These are phyloP conservation scores for Himalopsyche anomala DNA, from an alignment of 2,888 invertebrate species.

Conservation along the genomic window DNA sequence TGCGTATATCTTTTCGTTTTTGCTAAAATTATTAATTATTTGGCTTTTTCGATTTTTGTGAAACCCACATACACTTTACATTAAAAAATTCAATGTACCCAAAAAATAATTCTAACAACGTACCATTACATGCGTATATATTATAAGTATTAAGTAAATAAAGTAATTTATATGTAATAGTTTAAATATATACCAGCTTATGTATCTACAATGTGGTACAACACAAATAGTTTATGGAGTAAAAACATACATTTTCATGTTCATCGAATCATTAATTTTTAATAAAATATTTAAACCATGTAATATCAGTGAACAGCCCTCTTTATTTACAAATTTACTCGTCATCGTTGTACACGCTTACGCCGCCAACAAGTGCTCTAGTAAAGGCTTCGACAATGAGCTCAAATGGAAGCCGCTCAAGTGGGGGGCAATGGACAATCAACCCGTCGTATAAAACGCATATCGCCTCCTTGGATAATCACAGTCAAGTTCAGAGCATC, in stretches of 20 bases:
- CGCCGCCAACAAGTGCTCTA: slow-evolving; percentile 37
- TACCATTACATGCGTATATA: no score
- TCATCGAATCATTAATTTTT: neutral
- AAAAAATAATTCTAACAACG: no score
- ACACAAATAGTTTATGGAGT: neutral
- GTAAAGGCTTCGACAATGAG: slow-evolving; percentile 35
- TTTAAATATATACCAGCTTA: no score
- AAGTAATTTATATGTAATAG: no score
- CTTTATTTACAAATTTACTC: neutral
- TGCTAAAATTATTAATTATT: no score
- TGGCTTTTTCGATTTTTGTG: no score
- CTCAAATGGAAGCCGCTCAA: slow-evolving; percentile 3
- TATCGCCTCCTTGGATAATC: slow-evolving; percentile 32
- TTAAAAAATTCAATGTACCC: no score
- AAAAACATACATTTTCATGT: slow-evolving; percentile 3
- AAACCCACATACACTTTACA: no score
- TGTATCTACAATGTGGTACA: no score
- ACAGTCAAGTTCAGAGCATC: slow-evolving; percentile 62
- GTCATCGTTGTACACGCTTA: neutral
- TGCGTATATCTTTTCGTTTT: no score
- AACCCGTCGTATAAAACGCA: slow-evolving; percentile 54
- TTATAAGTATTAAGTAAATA: no score
- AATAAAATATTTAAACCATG: neutral
- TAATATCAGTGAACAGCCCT: neutral
- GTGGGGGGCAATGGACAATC: slow-evolving; percentile 31